Evolutionary conservation across 1,140 invertebrate genomes (phyloP).

Genomic region (Drepana arcuata): DNA sequence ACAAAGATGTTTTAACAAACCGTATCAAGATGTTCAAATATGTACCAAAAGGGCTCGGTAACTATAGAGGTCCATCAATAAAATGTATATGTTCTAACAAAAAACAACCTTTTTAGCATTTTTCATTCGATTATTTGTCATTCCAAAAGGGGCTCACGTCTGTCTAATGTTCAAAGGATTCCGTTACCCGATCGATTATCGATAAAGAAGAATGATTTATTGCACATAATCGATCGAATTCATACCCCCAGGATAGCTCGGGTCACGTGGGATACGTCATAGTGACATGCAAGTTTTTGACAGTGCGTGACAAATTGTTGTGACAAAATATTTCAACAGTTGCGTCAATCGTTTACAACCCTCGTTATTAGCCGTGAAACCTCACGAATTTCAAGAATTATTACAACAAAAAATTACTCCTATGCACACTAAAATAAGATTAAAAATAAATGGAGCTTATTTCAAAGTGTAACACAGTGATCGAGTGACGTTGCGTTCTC

Average conservation of each 20-base stretch:
- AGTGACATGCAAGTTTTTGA: constrained; percentile 52
- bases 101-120: too few species aligned
- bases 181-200: constrained; percentile 50
- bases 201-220: constrained; percentile 54
- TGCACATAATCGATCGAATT: constrained; percentile 54
- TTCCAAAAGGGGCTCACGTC: constrained; percentile 38
- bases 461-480: constrained; percentile 27
- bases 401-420: constrained; percentile 4
- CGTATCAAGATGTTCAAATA: constrained; percentile 8
- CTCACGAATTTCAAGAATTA: constrained; percentile 27
- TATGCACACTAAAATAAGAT: constrained; percentile 6
- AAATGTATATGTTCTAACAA: too few species aligned
- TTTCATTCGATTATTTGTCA: constrained; percentile 47
- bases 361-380: constrained; percentile 29
- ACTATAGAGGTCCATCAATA: too few species aligned
- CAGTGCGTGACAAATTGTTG: constrained; percentile 66
- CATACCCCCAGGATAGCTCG: constrained; percentile 34
- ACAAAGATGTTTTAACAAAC: too few species aligned
- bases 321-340: constrained; percentile 71
- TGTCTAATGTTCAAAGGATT: constrained; percentile 50
- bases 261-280: constrained; percentile 31
- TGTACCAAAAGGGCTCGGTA: too few species aligned
- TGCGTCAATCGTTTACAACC: constrained; percentile 45
- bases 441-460: constrained; percentile 7
- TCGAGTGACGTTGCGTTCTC: constrained; percentile 49